phyloP scores from a whole-genome alignment of 2,797 vertebrate species.

The Crenuchus spilurus region DNA sequence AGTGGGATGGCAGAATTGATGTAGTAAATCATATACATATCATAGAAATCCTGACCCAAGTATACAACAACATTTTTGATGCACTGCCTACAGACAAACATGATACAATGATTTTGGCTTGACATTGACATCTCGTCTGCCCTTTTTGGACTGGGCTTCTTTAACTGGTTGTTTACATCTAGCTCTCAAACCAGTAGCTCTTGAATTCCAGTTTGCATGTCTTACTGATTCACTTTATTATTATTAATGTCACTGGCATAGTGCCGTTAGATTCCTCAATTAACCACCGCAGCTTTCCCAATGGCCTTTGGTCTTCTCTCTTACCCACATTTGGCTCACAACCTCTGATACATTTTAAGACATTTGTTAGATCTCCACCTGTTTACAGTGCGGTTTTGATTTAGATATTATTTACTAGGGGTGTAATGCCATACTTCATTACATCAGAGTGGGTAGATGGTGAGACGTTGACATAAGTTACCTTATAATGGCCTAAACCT shows the following conservation, averaged over 20 bases:
- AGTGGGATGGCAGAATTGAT: too few species aligned
- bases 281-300: not conserved
- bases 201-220: not conserved
- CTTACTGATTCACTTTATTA: too few species aligned
- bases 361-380: not conserved
- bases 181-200: not conserved
- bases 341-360: not conserved
- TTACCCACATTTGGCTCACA: not conserved
- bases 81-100: too few species aligned
- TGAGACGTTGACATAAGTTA: not conserved
- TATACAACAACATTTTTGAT: too few species aligned
- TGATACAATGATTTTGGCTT: too few species aligned
- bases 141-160: too few species aligned
- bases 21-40: too few species aligned
- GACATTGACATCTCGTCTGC: too few species aligned
- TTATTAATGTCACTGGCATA: constrained; percentile 1
- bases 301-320: not conserved
- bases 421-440: not conserved
- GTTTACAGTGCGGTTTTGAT: not conserved
- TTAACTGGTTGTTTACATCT: too few species aligned
- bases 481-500: not conserved
- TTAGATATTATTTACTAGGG: not conserved
- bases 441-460: not conserved
- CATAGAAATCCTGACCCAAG: too few species aligned
- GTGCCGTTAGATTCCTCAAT: not conserved